Evolutionary conservation across 2,113 vertebrate species (phyloP).

Genomic region (Odontophorus gujanensis): DNA sequence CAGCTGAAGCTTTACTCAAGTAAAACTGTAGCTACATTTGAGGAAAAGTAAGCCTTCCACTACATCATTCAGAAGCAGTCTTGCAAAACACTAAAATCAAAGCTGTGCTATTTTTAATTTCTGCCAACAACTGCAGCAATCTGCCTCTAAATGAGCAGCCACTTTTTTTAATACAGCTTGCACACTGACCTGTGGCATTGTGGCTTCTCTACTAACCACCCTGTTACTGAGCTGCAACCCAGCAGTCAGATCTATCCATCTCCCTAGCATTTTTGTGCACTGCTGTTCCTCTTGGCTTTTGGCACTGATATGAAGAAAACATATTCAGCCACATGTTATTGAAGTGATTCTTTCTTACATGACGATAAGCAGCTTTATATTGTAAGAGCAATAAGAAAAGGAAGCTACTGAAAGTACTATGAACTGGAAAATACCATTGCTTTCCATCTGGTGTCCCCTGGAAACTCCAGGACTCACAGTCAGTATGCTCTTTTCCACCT

Average conservation of each 20-base stretch:
- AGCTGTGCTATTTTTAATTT: background rate
- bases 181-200: background rate
- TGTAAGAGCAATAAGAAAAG: background rate
- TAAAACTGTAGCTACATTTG: background rate
- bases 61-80: background rate
- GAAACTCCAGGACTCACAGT: background rate
- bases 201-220: accelerated
- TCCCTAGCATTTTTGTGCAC: background rate
- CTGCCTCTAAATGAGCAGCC: background rate
- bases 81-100: background rate
- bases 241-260: background rate
- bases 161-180: background rate
- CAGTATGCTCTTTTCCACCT: background rate
- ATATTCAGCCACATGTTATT: background rate
- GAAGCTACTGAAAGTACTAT: background rate
- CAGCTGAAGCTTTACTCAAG: background rate
- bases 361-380: background rate
- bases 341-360: background rate
- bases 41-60: background rate
- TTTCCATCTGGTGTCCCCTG: background rate
- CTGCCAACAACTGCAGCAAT: background rate
- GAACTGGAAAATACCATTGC: background rate
- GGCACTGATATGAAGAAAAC: background rate
- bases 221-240: background rate
- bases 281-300: background rate